Percentiles rank a stretch among this genome's conserved stretches.
These are phyloP conservation scores for Bettongia penicillata DNA, from an alignment of 2,113 vertebrate genomes.

Conservation along the genomic window DNA sequence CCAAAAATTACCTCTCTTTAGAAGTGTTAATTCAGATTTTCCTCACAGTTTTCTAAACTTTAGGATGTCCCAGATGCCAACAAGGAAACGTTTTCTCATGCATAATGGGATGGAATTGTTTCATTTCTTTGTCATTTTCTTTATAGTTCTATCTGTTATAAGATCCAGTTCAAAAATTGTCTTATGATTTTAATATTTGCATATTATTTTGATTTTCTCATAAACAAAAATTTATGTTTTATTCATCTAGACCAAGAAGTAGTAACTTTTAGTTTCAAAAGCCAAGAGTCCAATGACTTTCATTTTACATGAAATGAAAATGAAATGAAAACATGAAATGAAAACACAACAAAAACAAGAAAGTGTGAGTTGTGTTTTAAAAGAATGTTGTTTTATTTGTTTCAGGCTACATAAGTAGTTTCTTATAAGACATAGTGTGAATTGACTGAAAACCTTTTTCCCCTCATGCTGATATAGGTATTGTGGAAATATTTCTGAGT, in stretches of 20 bases:
- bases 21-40: not conserved
- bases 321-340: too few relatives aligned
- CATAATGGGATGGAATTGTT: not conserved
- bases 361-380: too few relatives aligned
- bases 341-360: not conserved
- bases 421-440: too few relatives aligned
- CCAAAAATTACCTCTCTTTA: not conserved
- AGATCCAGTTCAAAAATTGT: slow-evolving; percentile 4
- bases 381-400: too few relatives aligned
- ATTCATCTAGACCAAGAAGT: slow-evolving; percentile 13
- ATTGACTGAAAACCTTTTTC: too few relatives aligned
- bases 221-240: slow-evolving; percentile 42
- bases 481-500: too few relatives aligned
- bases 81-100: slow-evolving; percentile 1
- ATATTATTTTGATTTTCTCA: slow-evolving; percentile 33
- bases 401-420: too few relatives aligned
- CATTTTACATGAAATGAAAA: too few relatives aligned
- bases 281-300: slow-evolving; percentile 12
- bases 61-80: slow-evolving; percentile 16
- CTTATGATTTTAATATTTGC: not conserved
- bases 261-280: slow-evolving; percentile 12
- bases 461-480: too few relatives aligned
- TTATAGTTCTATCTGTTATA: not conserved
- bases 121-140: not conserved
- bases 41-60: slow-evolving; percentile 3